Evolutionary conservation across 2,888 invertebrate species (phyloP).

Genomic region (Gastracanthus pulcherrimus): DNA sequence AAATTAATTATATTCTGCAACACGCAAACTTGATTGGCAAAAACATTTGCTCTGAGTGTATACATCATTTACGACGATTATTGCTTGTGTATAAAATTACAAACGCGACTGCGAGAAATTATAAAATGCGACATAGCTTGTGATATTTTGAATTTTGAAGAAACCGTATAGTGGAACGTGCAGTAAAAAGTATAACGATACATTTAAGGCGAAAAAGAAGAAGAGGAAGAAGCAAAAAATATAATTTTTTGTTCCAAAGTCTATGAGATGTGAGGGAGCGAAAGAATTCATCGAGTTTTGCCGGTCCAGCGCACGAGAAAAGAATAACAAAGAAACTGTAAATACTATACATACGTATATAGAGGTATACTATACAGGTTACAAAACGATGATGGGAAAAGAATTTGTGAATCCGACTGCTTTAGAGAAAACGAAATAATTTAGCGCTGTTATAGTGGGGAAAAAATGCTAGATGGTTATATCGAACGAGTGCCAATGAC

Average conservation of each 20-base stretch:
- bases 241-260: constrained; percentile 33
- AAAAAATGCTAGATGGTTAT: neutral
- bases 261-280: no score
- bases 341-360: constrained; percentile 48
- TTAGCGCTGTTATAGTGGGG: constrained; percentile 28
- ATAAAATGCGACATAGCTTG: constrained; percentile 28
- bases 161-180: no score
- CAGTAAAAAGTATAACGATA: constrained; percentile 15
- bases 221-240: neutral
- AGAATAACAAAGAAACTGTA: constrained; percentile 28
- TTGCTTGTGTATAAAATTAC: no score
- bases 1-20: no score
- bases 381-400: neutral
- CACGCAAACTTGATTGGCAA: no score
- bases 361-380: neutral
- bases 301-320: constrained; percentile 26
- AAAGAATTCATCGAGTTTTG: constrained; percentile 34
- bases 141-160: constrained; percentile 32
- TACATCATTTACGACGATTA: no score
- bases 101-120: neutral
- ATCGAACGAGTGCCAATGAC: constrained; percentile 48
- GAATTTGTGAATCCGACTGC: constrained; percentile 8
- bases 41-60: no score
- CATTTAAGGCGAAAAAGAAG: neutral
- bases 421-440: constrained; percentile 22